Base-by-base conservation (phyloP, 2,888 invertebrate species). In the Micoletzkya japonica region DNA sequence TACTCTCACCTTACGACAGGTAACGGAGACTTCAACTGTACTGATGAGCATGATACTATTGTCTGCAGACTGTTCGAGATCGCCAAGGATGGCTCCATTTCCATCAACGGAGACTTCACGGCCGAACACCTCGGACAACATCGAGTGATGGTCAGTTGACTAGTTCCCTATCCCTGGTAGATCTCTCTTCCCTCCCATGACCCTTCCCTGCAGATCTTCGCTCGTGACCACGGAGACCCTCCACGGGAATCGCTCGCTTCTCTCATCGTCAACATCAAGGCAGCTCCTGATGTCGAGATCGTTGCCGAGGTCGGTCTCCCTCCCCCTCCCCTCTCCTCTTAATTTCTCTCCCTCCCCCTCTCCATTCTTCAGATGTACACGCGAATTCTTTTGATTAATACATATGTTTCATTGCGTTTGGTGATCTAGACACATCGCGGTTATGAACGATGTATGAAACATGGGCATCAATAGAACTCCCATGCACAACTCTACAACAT, bases 181-280 rank as follows among this genome's bases (percentile, higher is more conserved):
- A n/a, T 52, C 17, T 39, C 39, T 17, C 39, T 10, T 39, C 39
- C 39, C 17, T 39, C 17, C 7, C 17, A 39, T 54, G 7, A 14
- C 10, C 24, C 24, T 7, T 54, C 32, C 39, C 44, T 24, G 17
- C 6, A 58, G 26, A 92, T 96, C 2, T 93, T 94, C 59, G 96
- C 96, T 0, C 90, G 91, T 82, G 97, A 97, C 87, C 91, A 92
- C 81, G 97, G 96, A 0, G 91, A 92, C 50, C 94, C 95, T 83
- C 92, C 94, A 0, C 89, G 94, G 71, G 94, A 95, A 86, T 92
- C 37, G 26, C 66, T 66, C 26, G 66, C 66, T 56, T 56, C 54
- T 24, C 26, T 66, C 28, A 34, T 54, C 2, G 0, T 66, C 36
- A 56, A 32, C n/a, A 56, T 66, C 37, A 34, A 14, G 7, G 36